A percentile compares a stretch with the other conserved stretches of the same genome.
Conservation (phyloP, 1,140 invertebrate species). For the Trachymyrmex septentrionalis region DNA sequence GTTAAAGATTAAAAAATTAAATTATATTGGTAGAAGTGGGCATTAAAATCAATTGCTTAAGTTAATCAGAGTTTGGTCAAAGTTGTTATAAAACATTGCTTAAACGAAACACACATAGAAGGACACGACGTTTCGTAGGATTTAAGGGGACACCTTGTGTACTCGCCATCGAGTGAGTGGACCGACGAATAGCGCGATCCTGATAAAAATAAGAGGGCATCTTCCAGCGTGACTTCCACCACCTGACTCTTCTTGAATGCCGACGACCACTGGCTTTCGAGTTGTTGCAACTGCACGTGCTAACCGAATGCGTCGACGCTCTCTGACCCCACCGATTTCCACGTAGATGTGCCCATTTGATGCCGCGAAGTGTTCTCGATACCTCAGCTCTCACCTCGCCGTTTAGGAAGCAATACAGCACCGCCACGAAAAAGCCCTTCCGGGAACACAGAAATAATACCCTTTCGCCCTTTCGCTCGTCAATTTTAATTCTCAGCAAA, state of each 20-base stretch:
- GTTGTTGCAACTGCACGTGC: slow-evolving; percentile 80
- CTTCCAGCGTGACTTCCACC: slow-evolving; percentile 75
- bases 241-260: slow-evolving; percentile 51
- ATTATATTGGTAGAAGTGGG: too few relatives aligned
- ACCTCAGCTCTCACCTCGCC: slow-evolving; percentile 89
- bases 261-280: slow-evolving; percentile 63
- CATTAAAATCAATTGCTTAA: not conserved
- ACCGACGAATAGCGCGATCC: slow-evolving; percentile 72
- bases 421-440: slow-evolving; percentile 90
- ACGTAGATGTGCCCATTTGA: slow-evolving; percentile 75
- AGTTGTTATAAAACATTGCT: not conserved
- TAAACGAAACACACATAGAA: not conserved
- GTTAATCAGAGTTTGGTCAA: not conserved
- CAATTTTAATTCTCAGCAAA: not conserved
- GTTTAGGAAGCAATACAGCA: slow-evolving; percentile 91
- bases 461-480: not conserved
- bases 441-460: not conserved
- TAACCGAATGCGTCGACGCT: slow-evolving; percentile 76
- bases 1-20: too few relatives aligned
- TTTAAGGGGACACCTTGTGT: slow-evolving; percentile 81
- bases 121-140: slow-evolving; percentile 61
- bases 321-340: slow-evolving; percentile 65
- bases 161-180: slow-evolving; percentile 84
- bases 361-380: slow-evolving; percentile 74
- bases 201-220: slow-evolving; percentile 61